Base-by-base conservation (phyloP, 2,888 invertebrate species). In the Yponomeuta sedellus region DNA sequence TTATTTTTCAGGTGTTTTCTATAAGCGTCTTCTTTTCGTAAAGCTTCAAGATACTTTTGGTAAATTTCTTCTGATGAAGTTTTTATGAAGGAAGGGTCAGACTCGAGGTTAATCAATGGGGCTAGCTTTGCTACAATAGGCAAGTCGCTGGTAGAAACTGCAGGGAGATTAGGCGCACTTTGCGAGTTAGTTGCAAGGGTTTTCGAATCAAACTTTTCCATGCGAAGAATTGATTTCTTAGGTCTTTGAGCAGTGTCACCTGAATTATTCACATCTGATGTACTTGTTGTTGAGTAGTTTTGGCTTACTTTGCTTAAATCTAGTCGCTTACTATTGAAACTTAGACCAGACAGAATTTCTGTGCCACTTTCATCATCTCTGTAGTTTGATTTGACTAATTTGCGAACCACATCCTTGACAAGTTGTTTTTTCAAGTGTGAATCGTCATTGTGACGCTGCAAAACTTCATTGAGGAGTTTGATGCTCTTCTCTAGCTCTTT, bases 401-500 rank as follows among this genome's bases (percentile, higher is more conserved):
- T 92, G 69, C 93, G 89, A 0, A 95, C 93, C 65, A 95, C 92
- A 75, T 93, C 93, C 74, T 93, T 94, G 19, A 95, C 91, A 62
- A 95, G 88, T 72, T 92, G 88, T 71, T 93, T 93, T 78, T 94
- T 94, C 5, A 93, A 85, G 52, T 89, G 82, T 19, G 91, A 80
- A 77, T 94, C 92, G 70, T 93, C 92, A 71, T 92, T 92, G 70
- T 93, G 92, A 39, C 92, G 91, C 69, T 93, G 91, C 19, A 94
- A 81, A 57, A 94, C 87, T 66, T 88, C 88, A 74, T 92, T 93
- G 3, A 95, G 76, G 62, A 94, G 77, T 65, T 92, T 88, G 39
- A 95, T 88, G 70, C 93, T 93, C 70, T 92, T 92, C 73, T 94
- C 93, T 68, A 95, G 82, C 74, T 95, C 94, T 69, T 88, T 91